phyloP scores from a whole-genome alignment of 2,797 vertebrate genomes.

The Myotis daubentonii region DNA sequence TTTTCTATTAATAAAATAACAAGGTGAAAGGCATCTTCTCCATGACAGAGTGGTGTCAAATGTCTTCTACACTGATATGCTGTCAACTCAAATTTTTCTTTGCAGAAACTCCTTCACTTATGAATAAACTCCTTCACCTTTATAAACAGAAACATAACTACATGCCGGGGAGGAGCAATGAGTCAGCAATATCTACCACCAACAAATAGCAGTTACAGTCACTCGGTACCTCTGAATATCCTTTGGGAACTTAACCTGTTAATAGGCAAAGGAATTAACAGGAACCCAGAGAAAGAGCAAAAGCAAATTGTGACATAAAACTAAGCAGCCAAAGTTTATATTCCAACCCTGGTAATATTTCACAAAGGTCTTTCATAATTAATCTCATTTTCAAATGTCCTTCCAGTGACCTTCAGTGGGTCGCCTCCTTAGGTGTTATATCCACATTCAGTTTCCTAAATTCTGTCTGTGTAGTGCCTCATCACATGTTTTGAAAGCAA shows the following conservation, averaged over 20 bases:
- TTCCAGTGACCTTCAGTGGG: background rate
- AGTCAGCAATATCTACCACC: background rate
- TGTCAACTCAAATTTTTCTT: background rate
- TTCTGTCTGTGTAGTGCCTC: background rate
- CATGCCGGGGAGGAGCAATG: background rate
- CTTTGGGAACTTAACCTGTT: background rate
- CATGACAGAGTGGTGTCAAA: background rate
- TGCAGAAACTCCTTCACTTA: background rate
- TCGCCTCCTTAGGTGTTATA: background rate
- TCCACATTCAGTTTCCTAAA: background rate
- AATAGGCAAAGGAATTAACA: conserved; percentile 12
- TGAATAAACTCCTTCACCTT: background rate
- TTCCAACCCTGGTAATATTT: background rate
- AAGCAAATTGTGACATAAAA: conserved; percentile 4
- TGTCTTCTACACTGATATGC: background rate
- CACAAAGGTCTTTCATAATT: conserved; percentile 20
- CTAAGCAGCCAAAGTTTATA: background rate
- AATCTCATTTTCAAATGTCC: background rate
- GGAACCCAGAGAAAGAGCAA: background rate
- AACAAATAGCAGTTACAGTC: background rate
- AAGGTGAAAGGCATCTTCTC: background rate
- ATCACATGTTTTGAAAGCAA: background rate
- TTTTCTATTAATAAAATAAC: conserved; percentile 5
- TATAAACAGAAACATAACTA: background rate
- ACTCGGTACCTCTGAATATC: background rate